phyloP scores from a whole-genome alignment of 2,797 vertebrate species.

The Nasua narica region DNA sequence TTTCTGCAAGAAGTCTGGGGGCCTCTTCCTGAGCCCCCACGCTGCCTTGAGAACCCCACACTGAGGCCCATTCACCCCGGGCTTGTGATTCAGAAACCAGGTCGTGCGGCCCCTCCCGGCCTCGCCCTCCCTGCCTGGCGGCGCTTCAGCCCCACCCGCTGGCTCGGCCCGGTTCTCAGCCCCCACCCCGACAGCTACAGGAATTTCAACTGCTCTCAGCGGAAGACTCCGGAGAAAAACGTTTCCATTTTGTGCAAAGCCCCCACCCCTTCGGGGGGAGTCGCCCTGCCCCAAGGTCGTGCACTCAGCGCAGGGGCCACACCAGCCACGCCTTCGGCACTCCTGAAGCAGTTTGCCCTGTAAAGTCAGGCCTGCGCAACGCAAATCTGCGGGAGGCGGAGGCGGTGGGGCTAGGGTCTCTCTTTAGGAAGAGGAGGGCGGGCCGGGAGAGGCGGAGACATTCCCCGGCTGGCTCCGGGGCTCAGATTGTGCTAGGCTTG shows the following conservation, averaged over 20 bases:
- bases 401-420: neutral
- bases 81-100: neutral
- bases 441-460: neutral
- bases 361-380: neutral
- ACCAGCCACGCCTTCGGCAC: neutral
- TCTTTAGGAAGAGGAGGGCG: conserved; percentile 37
- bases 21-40: neutral
- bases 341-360: neutral
- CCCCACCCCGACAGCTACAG: neutral
- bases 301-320: neutral
- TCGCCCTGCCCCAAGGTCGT: neutral
- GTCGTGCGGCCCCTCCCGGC: neutral
- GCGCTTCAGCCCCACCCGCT: neutral
- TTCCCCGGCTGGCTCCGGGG: neutral
- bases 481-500: conserved; percentile 14
- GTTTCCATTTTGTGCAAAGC: neutral
- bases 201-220: conserved; percentile 15
- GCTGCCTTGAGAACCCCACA: neutral
- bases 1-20: neutral
- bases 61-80: neutral
- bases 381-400: neutral
- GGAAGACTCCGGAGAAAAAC: conserved; percentile 44
- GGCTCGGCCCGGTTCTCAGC: neutral
- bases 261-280: neutral
- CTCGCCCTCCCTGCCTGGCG: neutral